phyloP scores from a whole-genome alignment of 2,113 vertebrate species.

The Sylvietta virens region DNA sequence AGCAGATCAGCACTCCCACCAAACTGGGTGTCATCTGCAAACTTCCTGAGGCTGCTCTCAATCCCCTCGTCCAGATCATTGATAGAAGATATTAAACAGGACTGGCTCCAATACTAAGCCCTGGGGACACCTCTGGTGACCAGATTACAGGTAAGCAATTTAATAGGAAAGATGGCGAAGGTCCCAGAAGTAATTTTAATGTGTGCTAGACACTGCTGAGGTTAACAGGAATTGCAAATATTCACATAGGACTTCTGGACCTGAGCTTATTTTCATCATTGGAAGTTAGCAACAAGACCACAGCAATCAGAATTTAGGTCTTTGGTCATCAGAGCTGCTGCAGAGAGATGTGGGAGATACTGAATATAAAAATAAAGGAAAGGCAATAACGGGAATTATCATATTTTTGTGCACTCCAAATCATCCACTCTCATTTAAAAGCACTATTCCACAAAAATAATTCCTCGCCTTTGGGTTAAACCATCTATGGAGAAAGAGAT shows the following conservation, averaged over 20 bases:
- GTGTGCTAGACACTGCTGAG: neutral
- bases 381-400: neutral
- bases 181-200: constrained; percentile 3
- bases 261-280: neutral
- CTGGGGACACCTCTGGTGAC: no score
- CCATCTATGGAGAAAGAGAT: neutral
- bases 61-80: neutral
- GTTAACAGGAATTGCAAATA: constrained; percentile 43
- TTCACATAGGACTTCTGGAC: neutral
- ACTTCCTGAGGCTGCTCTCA: neutral
- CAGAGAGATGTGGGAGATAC: neutral
- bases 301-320: constrained; percentile 6
- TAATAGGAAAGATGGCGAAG: constrained; percentile 6
- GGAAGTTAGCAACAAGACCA: neutral
- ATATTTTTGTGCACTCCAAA: neutral
- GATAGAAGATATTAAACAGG: neutral
- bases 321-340: neutral
- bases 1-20: neutral
- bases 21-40: accelerated
- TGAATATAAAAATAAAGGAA: neutral
- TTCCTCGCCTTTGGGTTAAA: neutral
- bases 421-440: neutral
- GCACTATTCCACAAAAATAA: neutral
- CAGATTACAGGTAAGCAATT: neutral
- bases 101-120: neutral